Conservation (phyloP, 2,113 vertebrate species). For the Setophaga coronata region DNA sequence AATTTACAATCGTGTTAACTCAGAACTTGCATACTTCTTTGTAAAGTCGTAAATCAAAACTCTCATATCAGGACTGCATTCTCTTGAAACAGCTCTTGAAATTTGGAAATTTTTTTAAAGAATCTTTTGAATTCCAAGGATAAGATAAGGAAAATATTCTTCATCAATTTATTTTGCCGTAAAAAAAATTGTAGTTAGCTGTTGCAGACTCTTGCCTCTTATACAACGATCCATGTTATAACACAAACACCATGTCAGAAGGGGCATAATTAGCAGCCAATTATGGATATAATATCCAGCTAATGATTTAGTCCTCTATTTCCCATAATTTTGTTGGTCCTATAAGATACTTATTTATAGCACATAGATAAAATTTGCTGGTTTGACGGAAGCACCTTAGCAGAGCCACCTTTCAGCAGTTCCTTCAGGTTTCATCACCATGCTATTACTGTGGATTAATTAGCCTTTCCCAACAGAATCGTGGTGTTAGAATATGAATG, state of each 20-base stretch:
- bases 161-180: neutral
- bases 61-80: fast-evolving
- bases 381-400: neutral
- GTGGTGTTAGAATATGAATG: conserved; percentile 63
- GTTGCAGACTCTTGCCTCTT: neutral
- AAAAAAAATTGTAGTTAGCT: neutral
- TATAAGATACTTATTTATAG: neutral
- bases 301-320: neutral
- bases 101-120: neutral
- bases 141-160: neutral
- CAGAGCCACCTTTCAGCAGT: neutral
- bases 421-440: conserved; percentile 15
- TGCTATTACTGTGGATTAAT: conserved; percentile 58
- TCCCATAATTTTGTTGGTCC: neutral
- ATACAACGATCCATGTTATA: neutral
- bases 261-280: neutral
- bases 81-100: neutral
- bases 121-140: neutral
- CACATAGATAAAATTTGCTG: neutral
- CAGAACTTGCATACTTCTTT: neutral
- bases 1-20: neutral
- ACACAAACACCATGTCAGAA: neutral
- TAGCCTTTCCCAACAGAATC: conserved; percentile 51
- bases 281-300: neutral
- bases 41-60: neutral